Evolutionary conservation across 2,888 invertebrate genomes (phyloP), one percentile per base, ranked within the genome.

Genomic region (Ischnura elegans): DNA sequence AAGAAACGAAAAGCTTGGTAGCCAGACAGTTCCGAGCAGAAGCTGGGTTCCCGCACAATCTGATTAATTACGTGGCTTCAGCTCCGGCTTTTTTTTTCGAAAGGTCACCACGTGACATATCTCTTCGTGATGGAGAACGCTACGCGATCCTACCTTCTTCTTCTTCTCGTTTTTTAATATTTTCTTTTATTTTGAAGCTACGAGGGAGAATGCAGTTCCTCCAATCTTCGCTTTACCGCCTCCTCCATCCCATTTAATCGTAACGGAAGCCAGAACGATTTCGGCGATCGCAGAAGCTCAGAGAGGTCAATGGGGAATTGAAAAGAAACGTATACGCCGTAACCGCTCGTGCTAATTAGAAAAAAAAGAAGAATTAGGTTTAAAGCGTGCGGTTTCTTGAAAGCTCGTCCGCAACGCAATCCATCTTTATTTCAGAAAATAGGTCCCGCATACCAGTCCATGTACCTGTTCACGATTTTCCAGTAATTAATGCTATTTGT

Each of bases 11-110:
- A n/a, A n/a, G n/a, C n/a, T 61, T 21, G 85, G 85, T 42, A 85
- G 85, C 85, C 13, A 21, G 87, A n/a, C n/a, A n/a, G n/a, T n/a
- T n/a, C n/a, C 19, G 90, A 36, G 61, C 90, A 90, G 61, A 61
- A 86, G 46, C 43, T 86, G 45, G 19, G n/a, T 13, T 51, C 87
- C 55, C 51, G 51, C 19, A 36, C 10, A 25, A 42, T 21, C 21
- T 61, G 90, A 90, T 90, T 90, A 90, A 90, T 90, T 90, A 90
- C 90, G 25, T 10, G 55, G 4, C 36, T 45, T 55, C 42, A 87
- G 42, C 87, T 47, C 21, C 8, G n/a, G n/a, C n/a, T n/a, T n/a
- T n/a, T n/a, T n/a, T n/a, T n/a, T n/a, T n/a, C n/a, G 42, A 42
- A 42, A 43, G 66, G 29, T n/a, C 66, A 36, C 66, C 66, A 76